Evolutionary conservation across 2,113 vertebrate genomes (phyloP), one percentile per base, ranked within the genome.

Genomic region (Polypterus bichir): DNA sequence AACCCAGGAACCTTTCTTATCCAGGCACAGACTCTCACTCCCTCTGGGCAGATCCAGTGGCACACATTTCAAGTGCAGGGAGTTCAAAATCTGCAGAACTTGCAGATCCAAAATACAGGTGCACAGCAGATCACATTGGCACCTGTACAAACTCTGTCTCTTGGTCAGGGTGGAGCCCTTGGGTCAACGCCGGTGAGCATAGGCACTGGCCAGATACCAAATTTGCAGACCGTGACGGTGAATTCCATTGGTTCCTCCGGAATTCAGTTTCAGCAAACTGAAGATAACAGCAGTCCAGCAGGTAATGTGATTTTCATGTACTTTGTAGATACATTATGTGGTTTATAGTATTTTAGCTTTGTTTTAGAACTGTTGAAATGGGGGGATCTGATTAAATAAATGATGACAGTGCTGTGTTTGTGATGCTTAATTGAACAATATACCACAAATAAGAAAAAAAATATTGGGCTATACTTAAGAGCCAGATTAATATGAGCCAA

Each of bases 11-110:
- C 95, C 65, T 97, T 99, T 86, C 88, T 99, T 84, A 97, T 99
- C 83, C 96, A 97, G 85, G 95, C 96, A 70, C 96, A 98, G 82
- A 99, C 95, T 44, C 92, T 99, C 79, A 92, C 92, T 47, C 89
- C 95, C 49, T 94, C 94, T 60, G 96, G 96, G 73, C 94, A 99
- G 83, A 96, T 99, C 82, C 95, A 96, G 74, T 99, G 96, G 96
- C 96, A 99, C 74, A 99, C 96, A 52, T 98, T 98, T 85, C 96
- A 99, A 88, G 94, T 99, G 71, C 96, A 99, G 78, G 94, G 94
- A 64, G 92, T 99, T 62, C 96, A 99, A 76, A 97, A 96, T 74
- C 89, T 98, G 71, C 96, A 98, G 83, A 98, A 98, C 77, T 88
- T 98, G 67, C 94, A 98, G 83, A 90, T 98, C 77, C 93, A 94